A percentile compares a stretch with the other conserved stretches of the same genome.
phyloP scores from a whole-genome alignment of 1,140 invertebrate genomes.

The Varroa destructor region DNA sequence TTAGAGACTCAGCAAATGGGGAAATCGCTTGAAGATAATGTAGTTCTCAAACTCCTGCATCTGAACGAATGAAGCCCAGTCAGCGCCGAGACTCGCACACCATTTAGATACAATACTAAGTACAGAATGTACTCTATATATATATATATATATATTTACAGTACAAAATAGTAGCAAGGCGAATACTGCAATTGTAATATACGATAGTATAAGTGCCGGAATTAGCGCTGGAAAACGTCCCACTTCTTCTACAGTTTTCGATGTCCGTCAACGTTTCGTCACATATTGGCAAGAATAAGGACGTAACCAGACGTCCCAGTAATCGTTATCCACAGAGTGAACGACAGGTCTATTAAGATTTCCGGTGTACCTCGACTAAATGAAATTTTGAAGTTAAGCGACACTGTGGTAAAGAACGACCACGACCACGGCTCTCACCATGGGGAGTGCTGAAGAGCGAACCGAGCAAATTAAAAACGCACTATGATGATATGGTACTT shows the following conservation, averaged over 20 bases:
- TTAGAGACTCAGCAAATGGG: neutral
- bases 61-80: neutral
- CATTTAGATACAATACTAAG: no score
- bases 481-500: no score
- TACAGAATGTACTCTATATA: no score
- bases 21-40: neutral
- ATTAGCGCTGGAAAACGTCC: no score
- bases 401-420: conserved; percentile 8
- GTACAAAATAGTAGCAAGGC: no score
- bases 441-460: neutral
- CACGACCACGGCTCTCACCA: conserved; percentile 21
- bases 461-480: no score
- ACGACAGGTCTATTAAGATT: neutral
- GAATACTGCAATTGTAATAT: no score
- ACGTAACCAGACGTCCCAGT: conserved; percentile 12
- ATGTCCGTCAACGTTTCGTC: neutral
- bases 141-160: no score
- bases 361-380: conserved; percentile 9
- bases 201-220: no score
- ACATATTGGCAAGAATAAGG: conserved; percentile 13
- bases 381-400: neutral
- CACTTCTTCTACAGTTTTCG: conserved; percentile 8
- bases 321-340: conserved; percentile 2
- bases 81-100: no score
- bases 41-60: conserved; percentile 25